Evolutionary conservation across 1,140 invertebrate genomes (phyloP), one percentile per base, ranked within the genome.

Genomic region (Ooceraea biroi): DNA sequence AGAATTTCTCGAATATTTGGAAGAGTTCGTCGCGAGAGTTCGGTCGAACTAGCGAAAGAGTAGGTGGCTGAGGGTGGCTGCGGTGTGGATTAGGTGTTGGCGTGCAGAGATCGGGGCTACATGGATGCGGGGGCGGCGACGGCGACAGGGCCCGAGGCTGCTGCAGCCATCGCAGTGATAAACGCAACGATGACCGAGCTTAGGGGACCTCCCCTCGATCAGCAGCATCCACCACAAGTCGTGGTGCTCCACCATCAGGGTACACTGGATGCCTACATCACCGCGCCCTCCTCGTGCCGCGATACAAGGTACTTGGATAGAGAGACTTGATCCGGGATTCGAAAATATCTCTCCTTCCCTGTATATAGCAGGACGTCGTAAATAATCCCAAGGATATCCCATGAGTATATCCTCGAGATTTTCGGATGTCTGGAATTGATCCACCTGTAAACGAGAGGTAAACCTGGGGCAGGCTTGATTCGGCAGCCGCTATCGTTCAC

Each of bases 1-100:
- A 41, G 30, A 22, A 0, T 19, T 30, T 76, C 10, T 36, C n/a
- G 12, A n/a, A 22, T 30, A n/a, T 22, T 5, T 41, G 7, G 25
- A 22, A 50, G 44, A 50, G 48, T 12, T 19, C 1, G n/a, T 48
- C 44, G 60, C n/a, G 60, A 66, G 44, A 76, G 25, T 14, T 52
- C 58, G 44, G 22, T n/a, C 36, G 57, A 30, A 30, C 46, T 65
- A 36, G 46, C 41, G 50, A 66, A 36, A 36, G 46, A 57, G 25
- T 19, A 60, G 82, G 76, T 92, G 89, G 91, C 90, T 92, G 91
- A 92, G 91, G 90, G 92, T 91, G 91, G 92, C 89, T 92, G 91
- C 91, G 92, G 83, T 91, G 83, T 89, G 89, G 85, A 92, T 90
- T 88, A 93, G 92, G 92, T 93, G 90, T 91, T 90, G 88, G 91